A percentile compares a stretch with the other conserved stretches of the same genome.
phyloP scores from a whole-genome alignment of 2,797 vertebrate species.

The Pseudocheirus occidentalis region DNA sequence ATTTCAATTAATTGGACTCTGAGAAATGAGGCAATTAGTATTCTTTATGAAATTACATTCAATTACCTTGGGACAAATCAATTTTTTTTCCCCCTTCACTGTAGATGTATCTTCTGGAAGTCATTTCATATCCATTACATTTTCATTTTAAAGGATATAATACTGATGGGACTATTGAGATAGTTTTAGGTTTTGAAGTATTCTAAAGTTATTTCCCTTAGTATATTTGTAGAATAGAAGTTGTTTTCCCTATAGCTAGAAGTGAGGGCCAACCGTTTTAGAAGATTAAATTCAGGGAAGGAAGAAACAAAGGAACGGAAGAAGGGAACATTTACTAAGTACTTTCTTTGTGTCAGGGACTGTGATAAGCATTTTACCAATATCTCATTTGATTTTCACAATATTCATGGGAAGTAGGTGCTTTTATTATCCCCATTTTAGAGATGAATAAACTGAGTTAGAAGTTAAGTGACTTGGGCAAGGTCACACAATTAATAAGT shows the following conservation, averaged over 20 bases:
- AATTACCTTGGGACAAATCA: background rate
- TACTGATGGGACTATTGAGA: background rate
- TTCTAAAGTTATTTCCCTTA: background rate
- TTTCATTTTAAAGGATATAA: background rate
- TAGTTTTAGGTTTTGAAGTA: background rate
- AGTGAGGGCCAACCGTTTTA: background rate
- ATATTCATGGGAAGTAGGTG: background rate
- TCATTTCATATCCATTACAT: background rate
- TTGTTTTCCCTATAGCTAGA: background rate
- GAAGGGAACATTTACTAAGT: background rate
- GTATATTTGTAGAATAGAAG: background rate
- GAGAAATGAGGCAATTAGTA: constrained; percentile 13
- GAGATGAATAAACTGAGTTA: background rate
- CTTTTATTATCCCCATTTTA: background rate
- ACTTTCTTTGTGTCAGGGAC: background rate
- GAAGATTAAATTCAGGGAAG: background rate
- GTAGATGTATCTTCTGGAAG: background rate
- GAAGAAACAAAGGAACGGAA: background rate
- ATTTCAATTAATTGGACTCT: constrained; percentile 21
- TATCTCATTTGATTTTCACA: background rate
- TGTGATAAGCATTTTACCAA: background rate
- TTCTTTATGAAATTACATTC: background rate
- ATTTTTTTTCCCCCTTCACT: background rate
- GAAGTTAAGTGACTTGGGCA: background rate
- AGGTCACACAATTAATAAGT: background rate